These are phyloP conservation scores for Steinernema hermaphroditum DNA, from an alignment of 2,888 invertebrate species.

Conservation along the genomic window DNA sequence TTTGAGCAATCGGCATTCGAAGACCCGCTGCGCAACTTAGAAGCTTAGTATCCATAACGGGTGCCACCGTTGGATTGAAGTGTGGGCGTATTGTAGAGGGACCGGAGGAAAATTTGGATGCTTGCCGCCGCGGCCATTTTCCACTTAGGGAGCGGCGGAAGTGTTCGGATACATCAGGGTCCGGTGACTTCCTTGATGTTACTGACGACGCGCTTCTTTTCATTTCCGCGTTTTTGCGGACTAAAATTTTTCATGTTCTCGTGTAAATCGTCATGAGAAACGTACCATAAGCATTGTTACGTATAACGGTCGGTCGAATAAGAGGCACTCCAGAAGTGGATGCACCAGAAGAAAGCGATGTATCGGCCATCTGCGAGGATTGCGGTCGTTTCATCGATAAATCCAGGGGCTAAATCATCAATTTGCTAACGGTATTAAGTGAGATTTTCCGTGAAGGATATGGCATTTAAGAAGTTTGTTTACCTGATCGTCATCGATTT, in stretches of 20 bases:
- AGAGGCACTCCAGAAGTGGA: slow-evolving; percentile 19
- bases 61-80: neutral
- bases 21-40: neutral
- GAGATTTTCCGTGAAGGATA: too few species aligned
- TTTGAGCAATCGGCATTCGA: neutral
- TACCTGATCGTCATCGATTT: slow-evolving; percentile 17
- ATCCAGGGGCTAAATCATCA: slow-evolving; percentile 19
- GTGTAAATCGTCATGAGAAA: too few species aligned
- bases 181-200: slow-evolving; percentile 39
- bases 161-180: slow-evolving; percentile 42
- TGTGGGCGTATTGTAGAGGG: neutral
- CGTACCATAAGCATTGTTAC: slow-evolving; percentile 14
- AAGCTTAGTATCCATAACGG: neutral
- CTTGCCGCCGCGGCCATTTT: slow-evolving; percentile 40
- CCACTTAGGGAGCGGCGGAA: slow-evolving; percentile 42
- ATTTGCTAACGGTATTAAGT: too few species aligned
- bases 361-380: neutral
- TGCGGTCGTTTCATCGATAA: slow-evolving; percentile 2
- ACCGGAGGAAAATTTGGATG: slow-evolving; percentile 3
- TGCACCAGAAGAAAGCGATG: neutral
- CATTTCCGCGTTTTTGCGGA: slow-evolving; percentile 30
- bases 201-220: slow-evolving; percentile 40
- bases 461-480: neutral
- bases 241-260: neutral
- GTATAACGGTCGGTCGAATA: slow-evolving; percentile 12